Evolutionary conservation across 1,140 invertebrate species (phyloP).

Genomic region (Cyphomyrmex costatus): DNA sequence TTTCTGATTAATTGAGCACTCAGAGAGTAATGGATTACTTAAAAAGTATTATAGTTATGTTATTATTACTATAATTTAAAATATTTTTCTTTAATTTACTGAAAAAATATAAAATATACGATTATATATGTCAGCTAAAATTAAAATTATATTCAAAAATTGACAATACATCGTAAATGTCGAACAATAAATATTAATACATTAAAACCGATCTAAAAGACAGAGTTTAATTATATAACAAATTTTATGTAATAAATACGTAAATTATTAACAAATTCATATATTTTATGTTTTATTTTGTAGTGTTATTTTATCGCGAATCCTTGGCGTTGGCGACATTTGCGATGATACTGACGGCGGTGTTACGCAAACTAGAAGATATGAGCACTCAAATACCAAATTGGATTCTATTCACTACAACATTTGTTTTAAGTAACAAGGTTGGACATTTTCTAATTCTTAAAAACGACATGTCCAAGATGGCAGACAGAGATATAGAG

Average conservation of each 20-base stretch:
- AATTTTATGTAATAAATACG: too few species aligned
- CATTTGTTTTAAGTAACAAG: slow-evolving; percentile 75
- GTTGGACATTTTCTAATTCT: slow-evolving; percentile 76
- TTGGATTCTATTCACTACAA: slow-evolving; percentile 75
- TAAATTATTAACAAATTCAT: neutral
- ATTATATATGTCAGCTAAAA: too few species aligned
- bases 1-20: neutral
- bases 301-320: slow-evolving; percentile 85
- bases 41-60: too few species aligned
- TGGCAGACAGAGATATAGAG: slow-evolving; percentile 37
- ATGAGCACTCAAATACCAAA: slow-evolving; percentile 71
- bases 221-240: too few species aligned
- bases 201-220: too few species aligned
- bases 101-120: too few species aligned
- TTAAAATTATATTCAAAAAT: too few species aligned
- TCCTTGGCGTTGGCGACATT: slow-evolving; percentile 85
- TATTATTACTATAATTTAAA: too few species aligned
- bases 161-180: too few species aligned
- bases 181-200: too few species aligned
- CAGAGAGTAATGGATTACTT: too few species aligned
- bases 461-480: slow-evolving; percentile 61
- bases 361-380: slow-evolving; percentile 81
- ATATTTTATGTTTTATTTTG: slow-evolving; percentile 30
- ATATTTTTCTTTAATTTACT: too few species aligned
- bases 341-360: slow-evolving; percentile 84